Base-by-base conservation (phyloP, 2,888 invertebrate species). In the Heliconius cydno region DNA sequence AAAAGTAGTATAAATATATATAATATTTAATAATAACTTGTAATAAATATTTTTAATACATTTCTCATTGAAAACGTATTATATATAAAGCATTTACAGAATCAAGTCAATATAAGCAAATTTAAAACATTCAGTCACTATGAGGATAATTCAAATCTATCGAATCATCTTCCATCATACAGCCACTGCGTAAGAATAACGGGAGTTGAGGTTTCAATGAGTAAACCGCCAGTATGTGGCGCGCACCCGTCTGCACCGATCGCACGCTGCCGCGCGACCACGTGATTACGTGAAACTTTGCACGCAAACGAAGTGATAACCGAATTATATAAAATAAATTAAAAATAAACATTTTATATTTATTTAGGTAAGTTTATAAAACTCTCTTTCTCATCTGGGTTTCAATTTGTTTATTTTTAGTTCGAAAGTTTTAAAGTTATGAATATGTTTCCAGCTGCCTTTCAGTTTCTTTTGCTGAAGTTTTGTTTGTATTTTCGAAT, bases 101-200 rank as follows among this genome's bases (percentile, higher is more conserved):
- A 28, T 65, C 28, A 25, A 41, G 41, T n/a, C 41, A 70, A 15
- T 25, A 9, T 25, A 25, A 70, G 15, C 41, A 41, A 70, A 41
- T 7, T 25, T 34, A 41, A 65, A 60, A 60, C 0, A 10, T n/a
- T 38, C 70, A 25, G 22, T 25, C 7, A 19, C 25, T 25, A 46
- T 81, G 79, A 79, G 79, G 78, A 76, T 77, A 71, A 81, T 76
- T 82, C 77, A 77, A 68, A 81, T 80, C 79, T 80, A 81, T 82
- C 82, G 77, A 77, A 81, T 82, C 77, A 82, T 83, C 81, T 80
- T 79, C 82, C 70, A 80, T 81, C 77, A 80, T 77, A 75, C 77
- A 88, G 90, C 89, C 93, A 94, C 92, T 94, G 93, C 91, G 94
- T 93, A 92, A 94, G 94, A 94, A 93, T 93, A 91, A 94, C 92